Evolutionary conservation across 1,140 invertebrate species (phyloP).

Genomic region (Polyergus mexicanus): DNA sequence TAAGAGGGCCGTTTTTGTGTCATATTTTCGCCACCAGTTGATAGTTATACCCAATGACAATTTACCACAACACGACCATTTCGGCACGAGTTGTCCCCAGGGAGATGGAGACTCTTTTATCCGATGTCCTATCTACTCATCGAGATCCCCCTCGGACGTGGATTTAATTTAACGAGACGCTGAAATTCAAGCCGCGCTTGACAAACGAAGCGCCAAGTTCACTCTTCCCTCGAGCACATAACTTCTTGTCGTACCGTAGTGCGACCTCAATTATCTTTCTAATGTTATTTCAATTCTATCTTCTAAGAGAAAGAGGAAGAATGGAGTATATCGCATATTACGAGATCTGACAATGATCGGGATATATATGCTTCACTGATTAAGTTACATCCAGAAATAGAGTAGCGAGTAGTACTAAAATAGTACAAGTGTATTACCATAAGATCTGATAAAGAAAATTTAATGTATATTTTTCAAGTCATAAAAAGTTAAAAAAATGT

Average conservation of each 20-base stretch:
- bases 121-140: conserved; percentile 30
- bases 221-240: conserved; percentile 5
- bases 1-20: neutral
- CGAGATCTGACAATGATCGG: neutral
- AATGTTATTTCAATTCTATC: conserved; percentile 30
- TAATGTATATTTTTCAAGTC: neutral
- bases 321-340: neutral
- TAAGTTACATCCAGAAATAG: neutral
- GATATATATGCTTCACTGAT: neutral
- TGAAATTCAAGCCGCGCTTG: conserved; percentile 58
- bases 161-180: conserved; percentile 62
- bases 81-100: neutral
- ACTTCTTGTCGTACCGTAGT: neutral
- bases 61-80: conserved; percentile 39
- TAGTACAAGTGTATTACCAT: neutral
- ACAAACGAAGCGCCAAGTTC: conserved; percentile 48
- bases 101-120: conserved; percentile 47
- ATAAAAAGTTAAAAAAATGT: neutral
- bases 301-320: neutral
- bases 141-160: conserved; percentile 35
- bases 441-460: neutral
- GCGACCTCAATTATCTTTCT: conserved; percentile 43
- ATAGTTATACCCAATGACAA: conserved; percentile 20
- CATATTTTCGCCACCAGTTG: neutral
- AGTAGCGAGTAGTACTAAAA: neutral